phyloP scores from a whole-genome alignment of 1,140 invertebrate species.

The Thaumetopoea pityocampa region DNA sequence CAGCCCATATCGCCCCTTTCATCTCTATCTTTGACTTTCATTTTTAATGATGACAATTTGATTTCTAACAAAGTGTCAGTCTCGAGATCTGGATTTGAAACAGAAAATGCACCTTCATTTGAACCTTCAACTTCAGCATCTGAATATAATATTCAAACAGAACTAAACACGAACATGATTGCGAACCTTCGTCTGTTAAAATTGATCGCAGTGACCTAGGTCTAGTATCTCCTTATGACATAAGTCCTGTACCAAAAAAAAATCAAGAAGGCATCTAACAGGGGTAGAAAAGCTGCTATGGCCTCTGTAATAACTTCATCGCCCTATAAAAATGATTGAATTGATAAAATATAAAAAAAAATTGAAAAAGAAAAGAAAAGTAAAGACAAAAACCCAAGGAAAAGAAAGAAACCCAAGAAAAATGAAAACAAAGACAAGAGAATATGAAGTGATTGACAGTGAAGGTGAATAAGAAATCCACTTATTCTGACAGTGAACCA shows the following conservation, averaged over 20 bases:
- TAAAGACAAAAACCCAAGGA: slow-evolving; percentile 18
- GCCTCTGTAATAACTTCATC: slow-evolving; percentile 21
- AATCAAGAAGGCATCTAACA: slow-evolving; percentile 23
- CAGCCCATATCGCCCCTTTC: no score
- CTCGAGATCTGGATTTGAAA: no score
- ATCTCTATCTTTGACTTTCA: no score
- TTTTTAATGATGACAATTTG: no score
- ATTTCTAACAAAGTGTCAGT: no score
- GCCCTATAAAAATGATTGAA: slow-evolving; percentile 23
- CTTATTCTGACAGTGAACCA: slow-evolving; percentile 19
- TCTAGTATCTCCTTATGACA: slow-evolving; percentile 25
- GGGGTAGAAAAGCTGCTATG: slow-evolving; percentile 26
- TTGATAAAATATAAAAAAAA: slow-evolving; percentile 22
- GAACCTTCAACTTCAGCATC: slow-evolving; percentile 13
- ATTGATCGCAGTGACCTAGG: slow-evolving; percentile 23
- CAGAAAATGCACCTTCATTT: slow-evolving; percentile 11
- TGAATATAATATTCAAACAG: no score
- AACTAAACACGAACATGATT: slow-evolving; percentile 15
- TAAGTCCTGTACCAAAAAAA: slow-evolving; percentile 26
- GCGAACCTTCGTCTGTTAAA: slow-evolving; percentile 21
- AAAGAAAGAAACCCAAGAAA: slow-evolving; percentile 9
- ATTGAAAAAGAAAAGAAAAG: slow-evolving; percentile 25
- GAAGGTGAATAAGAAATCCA: slow-evolving; percentile 7
- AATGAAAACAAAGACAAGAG: slow-evolving; percentile 2
- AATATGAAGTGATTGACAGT: neutral